Conservation (phyloP, 2,113 vertebrate genomes). For the Clupea harengus region DNA sequence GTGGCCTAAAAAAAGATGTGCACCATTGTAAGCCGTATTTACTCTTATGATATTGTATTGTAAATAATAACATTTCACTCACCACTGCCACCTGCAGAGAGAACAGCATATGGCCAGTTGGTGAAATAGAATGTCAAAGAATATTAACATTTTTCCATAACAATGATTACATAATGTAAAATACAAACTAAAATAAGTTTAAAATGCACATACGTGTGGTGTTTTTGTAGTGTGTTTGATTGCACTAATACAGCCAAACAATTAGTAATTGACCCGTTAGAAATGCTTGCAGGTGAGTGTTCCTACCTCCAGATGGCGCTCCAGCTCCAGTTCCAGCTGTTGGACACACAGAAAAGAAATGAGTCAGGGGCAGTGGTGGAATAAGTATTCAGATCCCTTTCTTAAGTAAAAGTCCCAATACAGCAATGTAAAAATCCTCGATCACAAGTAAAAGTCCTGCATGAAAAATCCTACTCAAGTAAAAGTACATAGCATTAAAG, state of each 20-base stretch:
- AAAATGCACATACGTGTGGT: neutral
- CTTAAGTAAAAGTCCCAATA: too few species aligned
- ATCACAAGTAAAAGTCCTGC: too few species aligned
- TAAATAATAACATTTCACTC: neutral
- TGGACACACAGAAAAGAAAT: neutral
- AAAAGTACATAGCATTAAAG: too few species aligned
- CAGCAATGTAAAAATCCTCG: too few species aligned
- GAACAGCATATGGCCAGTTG: neutral
- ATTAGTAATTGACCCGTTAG: neutral
- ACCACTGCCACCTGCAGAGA: neutral
- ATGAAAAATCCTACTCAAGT: too few species aligned
- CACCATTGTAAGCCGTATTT: neutral
- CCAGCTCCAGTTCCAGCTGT: conserved; percentile 29
- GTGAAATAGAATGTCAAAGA: neutral
- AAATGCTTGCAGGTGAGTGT: neutral
- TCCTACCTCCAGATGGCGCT: conserved; percentile 52
- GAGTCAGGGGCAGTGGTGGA: neutral
- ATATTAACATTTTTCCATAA: neutral
- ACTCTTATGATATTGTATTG: neutral
- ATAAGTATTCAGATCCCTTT: too few species aligned
- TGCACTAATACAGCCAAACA: neutral
- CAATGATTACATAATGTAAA: too few species aligned
- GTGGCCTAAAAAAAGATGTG: neutral
- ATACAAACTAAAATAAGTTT: neutral
- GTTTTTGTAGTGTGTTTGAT: neutral